phyloP scores from a whole-genome alignment of 2,113 vertebrate species.

The Pseudonaja textilis region DNA sequence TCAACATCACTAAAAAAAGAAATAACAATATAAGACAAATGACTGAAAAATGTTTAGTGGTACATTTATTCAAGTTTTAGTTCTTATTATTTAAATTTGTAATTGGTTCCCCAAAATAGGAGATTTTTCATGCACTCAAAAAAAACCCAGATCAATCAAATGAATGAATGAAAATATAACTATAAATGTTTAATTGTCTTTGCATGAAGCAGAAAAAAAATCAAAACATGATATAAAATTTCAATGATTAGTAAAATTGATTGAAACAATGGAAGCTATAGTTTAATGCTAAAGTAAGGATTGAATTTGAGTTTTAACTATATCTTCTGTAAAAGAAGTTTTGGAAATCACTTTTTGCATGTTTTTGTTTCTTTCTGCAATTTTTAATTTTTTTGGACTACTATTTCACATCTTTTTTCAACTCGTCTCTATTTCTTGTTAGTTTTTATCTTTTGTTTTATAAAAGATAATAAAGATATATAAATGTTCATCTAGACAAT shows the following conservation, averaged over 20 bases:
- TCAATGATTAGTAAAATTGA: neutral
- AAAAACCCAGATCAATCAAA: neutral
- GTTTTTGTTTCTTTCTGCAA: neutral
- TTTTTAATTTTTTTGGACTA: neutral
- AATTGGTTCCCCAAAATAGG: neutral
- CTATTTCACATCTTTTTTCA: neutral
- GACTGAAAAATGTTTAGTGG: neutral
- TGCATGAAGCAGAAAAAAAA: neutral
- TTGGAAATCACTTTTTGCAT: neutral
- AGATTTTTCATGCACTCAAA: neutral
- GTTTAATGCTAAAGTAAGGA: neutral
- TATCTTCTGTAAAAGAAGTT: neutral
- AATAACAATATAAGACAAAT: neutral
- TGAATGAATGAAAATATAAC: neutral
- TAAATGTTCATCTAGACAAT: neutral
- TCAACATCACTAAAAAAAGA: neutral
- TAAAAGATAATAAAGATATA: neutral
- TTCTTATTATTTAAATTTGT: neutral
- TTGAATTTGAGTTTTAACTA: neutral
- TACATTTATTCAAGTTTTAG: neutral
- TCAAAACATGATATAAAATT: neutral
- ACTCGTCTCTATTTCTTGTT: neutral
- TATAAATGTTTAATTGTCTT: neutral
- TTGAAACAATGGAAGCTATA: neutral
- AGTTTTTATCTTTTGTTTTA: neutral